Conservation (phyloP, 2,113 vertebrate species). For the Amia ocellicauda region DNA sequence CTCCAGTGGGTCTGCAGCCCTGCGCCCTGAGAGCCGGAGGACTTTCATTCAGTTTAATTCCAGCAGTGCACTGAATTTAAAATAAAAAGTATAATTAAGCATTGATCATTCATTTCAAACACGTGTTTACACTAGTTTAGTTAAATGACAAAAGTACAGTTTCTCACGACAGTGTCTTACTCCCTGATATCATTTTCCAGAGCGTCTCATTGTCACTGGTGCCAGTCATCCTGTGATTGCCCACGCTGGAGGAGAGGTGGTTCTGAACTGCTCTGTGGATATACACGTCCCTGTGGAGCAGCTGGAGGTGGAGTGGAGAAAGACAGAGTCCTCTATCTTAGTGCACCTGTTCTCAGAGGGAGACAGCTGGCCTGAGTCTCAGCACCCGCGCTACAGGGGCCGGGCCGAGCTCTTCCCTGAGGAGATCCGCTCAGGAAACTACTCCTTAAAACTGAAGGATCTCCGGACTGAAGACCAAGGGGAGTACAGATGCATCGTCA, state of each 20-base stretch:
- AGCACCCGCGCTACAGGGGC: slow-evolving; percentile 15
- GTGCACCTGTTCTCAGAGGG: slow-evolving; percentile 30
- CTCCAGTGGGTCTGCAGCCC: no score
- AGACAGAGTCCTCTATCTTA: slow-evolving; percentile 11
- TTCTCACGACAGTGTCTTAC: no score
- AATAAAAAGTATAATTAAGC: no score
- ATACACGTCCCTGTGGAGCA: slow-evolving; percentile 19
- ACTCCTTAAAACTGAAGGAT: slow-evolving; percentile 28
- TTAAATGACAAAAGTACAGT: no score
- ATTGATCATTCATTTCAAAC: no score
- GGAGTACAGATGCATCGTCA: slow-evolving; percentile 25
- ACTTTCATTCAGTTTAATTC: no score
- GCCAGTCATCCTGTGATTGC: slow-evolving; percentile 4
- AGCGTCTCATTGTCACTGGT: not conserved
- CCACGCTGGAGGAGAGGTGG: slow-evolving; percentile 12
- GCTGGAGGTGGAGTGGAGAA: slow-evolving; percentile 31
- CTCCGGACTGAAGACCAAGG: slow-evolving; percentile 20
- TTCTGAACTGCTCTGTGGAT: slow-evolving; percentile 26
- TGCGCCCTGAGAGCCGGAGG: no score
- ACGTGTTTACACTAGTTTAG: no score
- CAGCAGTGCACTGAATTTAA: no score
- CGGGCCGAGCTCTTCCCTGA: slow-evolving; percentile 20
- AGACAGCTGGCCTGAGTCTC: slow-evolving; percentile 21
- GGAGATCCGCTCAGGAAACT: slow-evolving; percentile 26
- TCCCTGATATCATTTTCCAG: no score